Evolutionary conservation across 2,113 vertebrate species (phyloP).

Genomic region (Xyliphius kryptos): DNA sequence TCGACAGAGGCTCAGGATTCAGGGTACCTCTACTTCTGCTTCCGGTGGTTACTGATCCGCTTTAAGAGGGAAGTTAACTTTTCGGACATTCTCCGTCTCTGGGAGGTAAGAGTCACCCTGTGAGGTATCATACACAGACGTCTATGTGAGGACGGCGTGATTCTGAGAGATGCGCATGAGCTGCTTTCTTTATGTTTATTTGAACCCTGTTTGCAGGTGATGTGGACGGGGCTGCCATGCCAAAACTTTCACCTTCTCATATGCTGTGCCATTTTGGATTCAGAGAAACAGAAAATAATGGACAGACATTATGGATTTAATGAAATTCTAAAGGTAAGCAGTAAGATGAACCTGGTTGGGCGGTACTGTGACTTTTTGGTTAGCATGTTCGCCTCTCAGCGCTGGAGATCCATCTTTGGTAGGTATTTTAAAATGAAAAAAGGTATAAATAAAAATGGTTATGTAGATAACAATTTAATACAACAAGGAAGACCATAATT

Average conservation of each 20-base stretch:
- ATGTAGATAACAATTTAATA: too few species aligned
- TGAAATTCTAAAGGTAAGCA: constrained; percentile 87
- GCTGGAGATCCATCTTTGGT: too few species aligned
- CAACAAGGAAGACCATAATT: too few species aligned
- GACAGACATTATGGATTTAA: constrained; percentile 92
- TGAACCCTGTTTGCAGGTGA: constrained; percentile 65
- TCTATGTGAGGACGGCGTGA: too few species aligned
- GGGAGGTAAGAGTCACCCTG: constrained; percentile 71
- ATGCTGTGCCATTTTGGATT: constrained; percentile 92
- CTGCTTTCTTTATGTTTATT: background rate
- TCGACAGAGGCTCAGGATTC: constrained; percentile 90
- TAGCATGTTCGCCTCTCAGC: too few species aligned
- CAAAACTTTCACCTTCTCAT: constrained; percentile 94
- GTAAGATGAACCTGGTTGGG: too few species aligned
- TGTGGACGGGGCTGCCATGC: constrained; percentile 91
- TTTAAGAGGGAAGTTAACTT: constrained; percentile 97
- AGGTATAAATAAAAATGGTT: too few species aligned
- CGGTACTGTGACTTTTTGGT: too few species aligned
- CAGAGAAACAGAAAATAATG: constrained; percentile 94
- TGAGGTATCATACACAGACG: too few species aligned
- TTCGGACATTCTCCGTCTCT: constrained; percentile 89
- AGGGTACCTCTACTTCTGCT: constrained; percentile 96
- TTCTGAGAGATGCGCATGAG: too few species aligned
- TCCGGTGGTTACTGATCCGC: constrained; percentile 94
- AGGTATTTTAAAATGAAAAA: too few species aligned